Evolutionary conservation across 2,797 vertebrate species (phyloP), one percentile per base, ranked within the genome.

Genomic region (Chelon labrosus): DNA sequence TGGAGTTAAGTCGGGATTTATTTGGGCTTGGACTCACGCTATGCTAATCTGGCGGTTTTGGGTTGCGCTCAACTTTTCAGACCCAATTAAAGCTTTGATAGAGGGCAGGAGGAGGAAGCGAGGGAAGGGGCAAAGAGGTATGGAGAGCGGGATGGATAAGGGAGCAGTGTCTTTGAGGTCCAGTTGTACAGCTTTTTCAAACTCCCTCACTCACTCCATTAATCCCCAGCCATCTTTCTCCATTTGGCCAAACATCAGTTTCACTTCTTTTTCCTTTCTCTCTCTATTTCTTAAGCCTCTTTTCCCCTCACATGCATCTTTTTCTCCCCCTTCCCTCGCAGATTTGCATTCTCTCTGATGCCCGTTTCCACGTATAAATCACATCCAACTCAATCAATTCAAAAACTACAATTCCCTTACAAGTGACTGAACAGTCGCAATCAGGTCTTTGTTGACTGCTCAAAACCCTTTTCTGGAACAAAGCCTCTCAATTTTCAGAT

Each of bases 171-270:
- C 70, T 79, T 79, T 75, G 77, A 81, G 65, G 63, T 71, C 54
- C 67, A 25, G 74, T 79, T 75, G 62, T 62, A 27, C 63, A 38
- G 80, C 82, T 69, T 78, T 57, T 72, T 64, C 69, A 70, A 76
- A 50, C 65, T 83, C 61, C 38, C 85, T 84, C 61, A 60, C 61
- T 61, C 84, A 79, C 80, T 89, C 75, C 65, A 83, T 90, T 87
- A 89, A 68, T 58, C 70, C 75, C 62, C 64, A 27, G 64, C 74
- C 68, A 88, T 90, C 81, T 80, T 84, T 86, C 76, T 86, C 79
- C 73, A 89, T 91, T 89, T 89, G 84, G 71, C 76, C 82, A 83
- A 89, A 85, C 89, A 82, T 89, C 82, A 79, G 80, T 89, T 90
- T 75, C 75, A 62, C 77, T 85, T 83, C 47, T 59, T 51, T 66